Base-by-base conservation (phyloP, 2,113 vertebrate genomes). In the Amia ocellicauda region DNA sequence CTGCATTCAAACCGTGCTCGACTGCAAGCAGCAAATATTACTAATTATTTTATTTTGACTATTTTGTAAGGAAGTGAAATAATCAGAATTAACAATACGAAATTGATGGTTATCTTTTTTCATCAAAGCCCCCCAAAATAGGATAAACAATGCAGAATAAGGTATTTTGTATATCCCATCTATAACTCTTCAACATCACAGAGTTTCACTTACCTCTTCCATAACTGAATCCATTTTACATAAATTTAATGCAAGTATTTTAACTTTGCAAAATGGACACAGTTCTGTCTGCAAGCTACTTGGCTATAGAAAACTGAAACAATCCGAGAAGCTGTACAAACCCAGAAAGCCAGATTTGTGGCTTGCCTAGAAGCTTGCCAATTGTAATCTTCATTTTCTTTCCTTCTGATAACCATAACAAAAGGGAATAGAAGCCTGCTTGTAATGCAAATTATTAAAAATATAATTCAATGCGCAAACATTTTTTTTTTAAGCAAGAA, bases 241-340 rank as follows among this genome's bases (percentile, higher is more conserved):
- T n/a, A n/a, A n/a, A n/a, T n/a, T n/a, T n/a, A n/a, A n/a, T n/a
- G n/a, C 24, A 24, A 64, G 43, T 24, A 7, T 23, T 7, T n/a
- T n/a, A n/a, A n/a, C n/a, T n/a, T 27, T 16, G 31, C 49, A 26
- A 41, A 2, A 66, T 50, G 26, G 23, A 22, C 13, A 22, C n/a
- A 24, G 27, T 58, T 51, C 43, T 50, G n/a, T 58, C 27, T 58
- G 24, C 49, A 65, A 65, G 55, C 63, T 43, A 50, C 43, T 58
- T 58, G 42, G 13, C 17, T 49, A 1, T 26, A 4, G 16, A 31
- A 28, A 26, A 49, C 26, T 65, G 42, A 58, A 42, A 50, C 55
- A 53, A 8, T 40, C 49, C 31, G n/a, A 27, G 57, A 58, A 42
- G 42, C 62, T 45, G 40, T 24, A 40, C 31, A 31, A 45, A 42